Evolutionary conservation across 2,113 vertebrate species (phyloP), one percentile per base, ranked within the genome.

Genomic region (Lepisosteus osseus): DNA sequence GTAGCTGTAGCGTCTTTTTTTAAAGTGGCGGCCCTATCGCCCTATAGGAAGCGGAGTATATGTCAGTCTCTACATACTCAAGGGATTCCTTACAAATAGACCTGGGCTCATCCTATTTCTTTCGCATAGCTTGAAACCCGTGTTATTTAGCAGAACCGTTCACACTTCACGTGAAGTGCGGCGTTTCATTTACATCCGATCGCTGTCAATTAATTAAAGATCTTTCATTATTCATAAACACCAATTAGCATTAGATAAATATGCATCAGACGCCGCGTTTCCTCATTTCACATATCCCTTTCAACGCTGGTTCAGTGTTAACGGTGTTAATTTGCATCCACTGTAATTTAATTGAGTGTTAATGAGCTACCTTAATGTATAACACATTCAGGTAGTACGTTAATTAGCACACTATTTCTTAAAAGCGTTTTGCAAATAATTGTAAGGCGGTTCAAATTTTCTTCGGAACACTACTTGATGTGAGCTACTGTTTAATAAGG

Each of bases 211-310:
- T 91, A 89, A 92, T 91, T 87, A 90, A 85, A 88, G 84, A 76
- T 75, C 66, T 87, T 89, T 90, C 85, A 89, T 90, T 86, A 78
- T 85, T 86, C 84, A 74, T 82, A 86, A 82, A 83, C 73, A 79
- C 70, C 89, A 89, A 92, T 90, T 90, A 89, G 87, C 89, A 92
- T 89, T 83, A 89, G 86, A 91, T 91, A 91, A 90, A 90, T 92
- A 91, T 92, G 90, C 88, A 90, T 90, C 83, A 89, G 86, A 74
- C 78, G 85, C 88, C 85, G 88, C 81, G 79, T 85, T 84, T 84
- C 84, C 83, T 82, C 75, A 61, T 81, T 78, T 76, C 72, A 70
- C 65, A 13, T 78, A 78, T 75, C 67, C 75, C 78, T 66, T 74
- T 73, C 80, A 64, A 72, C 75, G 68, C 8, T 68, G 67, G 75